Conservation (phyloP, 2,113 vertebrate species). For the Erythrolamprus reginae region DNA sequence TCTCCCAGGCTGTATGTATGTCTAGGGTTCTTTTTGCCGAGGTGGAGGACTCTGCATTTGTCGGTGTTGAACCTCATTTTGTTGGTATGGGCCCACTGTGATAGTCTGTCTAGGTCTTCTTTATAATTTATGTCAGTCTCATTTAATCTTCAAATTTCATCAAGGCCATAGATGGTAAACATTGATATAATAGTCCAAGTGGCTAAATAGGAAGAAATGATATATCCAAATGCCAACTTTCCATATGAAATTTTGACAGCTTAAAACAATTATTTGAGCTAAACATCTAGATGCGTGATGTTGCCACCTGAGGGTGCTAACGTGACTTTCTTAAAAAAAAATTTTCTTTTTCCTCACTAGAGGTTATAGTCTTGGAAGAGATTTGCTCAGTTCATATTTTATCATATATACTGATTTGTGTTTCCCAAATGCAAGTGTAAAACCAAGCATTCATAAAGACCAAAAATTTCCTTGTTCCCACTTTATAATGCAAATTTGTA, state of each 20-base stretch:
- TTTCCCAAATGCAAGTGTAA: not conserved
- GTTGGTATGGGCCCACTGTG: too few species aligned
- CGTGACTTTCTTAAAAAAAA: not conserved
- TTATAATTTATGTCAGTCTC: not conserved
- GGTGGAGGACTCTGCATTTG: too few species aligned
- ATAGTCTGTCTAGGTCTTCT: too few species aligned
- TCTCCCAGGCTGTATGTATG: too few species aligned
- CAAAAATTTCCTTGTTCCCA: not conserved
- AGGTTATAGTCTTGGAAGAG: not conserved
- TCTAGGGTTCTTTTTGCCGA: too few species aligned
- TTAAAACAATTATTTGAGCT: not conserved
- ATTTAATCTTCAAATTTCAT: not conserved
- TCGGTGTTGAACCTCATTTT: too few species aligned
- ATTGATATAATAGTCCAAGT: not conserved
- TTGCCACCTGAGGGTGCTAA: not conserved
- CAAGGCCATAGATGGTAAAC: conserved; percentile 21
- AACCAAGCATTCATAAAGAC: not conserved
- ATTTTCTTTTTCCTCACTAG: not conserved
- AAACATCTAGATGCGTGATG: not conserved
- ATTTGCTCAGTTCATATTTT: not conserved
- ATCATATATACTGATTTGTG: not conserved
- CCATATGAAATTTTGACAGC: not conserved
- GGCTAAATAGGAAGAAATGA: not conserved
- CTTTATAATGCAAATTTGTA: not conserved
- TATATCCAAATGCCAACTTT: not conserved